phyloP scores from a whole-genome alignment of 2,113 vertebrate species.

The Sceloporus tristichus region DNA sequence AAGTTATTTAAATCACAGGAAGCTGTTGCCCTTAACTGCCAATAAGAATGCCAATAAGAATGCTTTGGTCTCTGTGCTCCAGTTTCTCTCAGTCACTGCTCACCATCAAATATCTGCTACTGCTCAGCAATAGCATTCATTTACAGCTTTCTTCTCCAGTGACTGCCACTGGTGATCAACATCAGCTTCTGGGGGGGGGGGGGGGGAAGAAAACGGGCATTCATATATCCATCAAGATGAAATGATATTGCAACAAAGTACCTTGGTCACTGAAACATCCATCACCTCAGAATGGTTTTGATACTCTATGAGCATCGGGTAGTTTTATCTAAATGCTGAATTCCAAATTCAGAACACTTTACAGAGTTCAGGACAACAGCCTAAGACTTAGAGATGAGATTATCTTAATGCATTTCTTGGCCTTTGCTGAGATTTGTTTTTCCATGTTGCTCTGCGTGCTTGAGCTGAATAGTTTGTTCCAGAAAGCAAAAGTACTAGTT shows the following conservation, averaged over 20 bases:
- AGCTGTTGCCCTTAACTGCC: background rate
- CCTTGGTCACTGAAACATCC: background rate
- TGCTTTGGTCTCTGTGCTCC: background rate
- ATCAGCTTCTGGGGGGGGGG: background rate
- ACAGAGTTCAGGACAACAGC: background rate
- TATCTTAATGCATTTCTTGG: background rate
- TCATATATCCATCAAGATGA: background rate
- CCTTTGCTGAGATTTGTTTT: background rate
- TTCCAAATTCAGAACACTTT: background rate
- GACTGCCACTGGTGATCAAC: background rate
- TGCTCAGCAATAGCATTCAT: background rate
- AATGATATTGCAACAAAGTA: background rate
- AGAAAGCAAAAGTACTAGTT: constrained; percentile 41
- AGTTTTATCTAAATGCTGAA: constrained; percentile 13
- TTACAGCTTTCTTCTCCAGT: background rate
- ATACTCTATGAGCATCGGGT: background rate
- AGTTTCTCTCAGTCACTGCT: too few relatives aligned
- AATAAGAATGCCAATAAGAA: background rate
- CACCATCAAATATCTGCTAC: background rate
- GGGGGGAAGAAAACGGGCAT: background rate
- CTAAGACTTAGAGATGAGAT: background rate
- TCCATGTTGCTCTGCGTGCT: constrained; percentile 20
- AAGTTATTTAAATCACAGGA: background rate
- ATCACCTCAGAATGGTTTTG: background rate
- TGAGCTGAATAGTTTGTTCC: constrained; percentile 14